Conservation (phyloP, 2,888 invertebrate genomes). For the Eristalis pertinax region DNA sequence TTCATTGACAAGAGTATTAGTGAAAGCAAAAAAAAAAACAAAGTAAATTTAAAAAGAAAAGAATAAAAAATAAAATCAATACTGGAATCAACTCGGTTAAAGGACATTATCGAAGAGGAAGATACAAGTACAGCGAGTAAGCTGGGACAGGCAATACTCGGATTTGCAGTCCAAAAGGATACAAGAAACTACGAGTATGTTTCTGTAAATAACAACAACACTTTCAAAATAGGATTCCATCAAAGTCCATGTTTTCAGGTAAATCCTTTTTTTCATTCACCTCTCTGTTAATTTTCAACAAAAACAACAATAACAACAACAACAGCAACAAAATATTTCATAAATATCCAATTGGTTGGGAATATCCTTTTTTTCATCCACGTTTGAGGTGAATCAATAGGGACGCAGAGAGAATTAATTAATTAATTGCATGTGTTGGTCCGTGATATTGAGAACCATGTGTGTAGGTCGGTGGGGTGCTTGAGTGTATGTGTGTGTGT, state of each 20-base stretch:
- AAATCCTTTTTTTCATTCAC: constrained; percentile 30
- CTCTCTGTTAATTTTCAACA: background rate
- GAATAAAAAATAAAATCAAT: constrained; percentile 25
- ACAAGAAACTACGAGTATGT: constrained; percentile 53
- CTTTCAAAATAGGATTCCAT: constrained; percentile 74
- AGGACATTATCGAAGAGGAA: constrained; percentile 10
- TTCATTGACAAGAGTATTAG: background rate
- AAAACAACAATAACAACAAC: background rate
- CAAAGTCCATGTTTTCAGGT: constrained; percentile 77
- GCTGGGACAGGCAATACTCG: constrained; percentile 69
- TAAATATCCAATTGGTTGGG: background rate
- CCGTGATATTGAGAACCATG: background rate
- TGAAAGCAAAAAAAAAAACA: background rate
- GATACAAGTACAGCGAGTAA: constrained; percentile 27
- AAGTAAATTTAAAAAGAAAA: constrained; percentile 12
- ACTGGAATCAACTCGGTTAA: constrained; percentile 26
- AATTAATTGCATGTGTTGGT: background rate
- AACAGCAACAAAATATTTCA: background rate
- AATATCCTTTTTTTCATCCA: background rate
- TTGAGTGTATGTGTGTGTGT: background rate
- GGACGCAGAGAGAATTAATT: background rate
- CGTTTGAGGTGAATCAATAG: background rate
- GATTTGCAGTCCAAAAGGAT: constrained; percentile 65
- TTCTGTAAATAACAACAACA: constrained; percentile 64
- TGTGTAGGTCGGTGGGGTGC: background rate